These are phyloP conservation scores for Hyperoplus immaculatus DNA, from an alignment of 2,797 vertebrate species.

Conservation along the genomic window DNA sequence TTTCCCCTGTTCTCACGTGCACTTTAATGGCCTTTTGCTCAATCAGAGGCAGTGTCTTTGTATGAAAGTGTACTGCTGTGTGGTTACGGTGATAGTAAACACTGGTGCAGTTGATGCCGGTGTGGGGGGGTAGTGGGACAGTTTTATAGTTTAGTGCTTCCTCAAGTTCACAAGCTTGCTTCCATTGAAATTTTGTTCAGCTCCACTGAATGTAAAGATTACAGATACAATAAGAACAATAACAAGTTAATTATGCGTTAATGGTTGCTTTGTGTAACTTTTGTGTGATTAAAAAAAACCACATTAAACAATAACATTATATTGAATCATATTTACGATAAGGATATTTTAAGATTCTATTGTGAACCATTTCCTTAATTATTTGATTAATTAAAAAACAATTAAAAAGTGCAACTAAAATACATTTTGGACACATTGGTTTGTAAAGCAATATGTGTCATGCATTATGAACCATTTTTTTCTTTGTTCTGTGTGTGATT, in stretches of 20 bases:
- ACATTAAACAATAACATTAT: background rate
- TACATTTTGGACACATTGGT: no score
- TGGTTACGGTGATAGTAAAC: background rate
- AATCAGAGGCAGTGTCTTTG: constrained; percentile 45
- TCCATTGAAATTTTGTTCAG: background rate
- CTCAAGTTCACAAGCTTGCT: background rate
- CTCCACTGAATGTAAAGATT: background rate
- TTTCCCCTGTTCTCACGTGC: constrained; percentile 64
- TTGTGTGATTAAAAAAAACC: background rate
- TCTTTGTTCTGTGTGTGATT: no score
- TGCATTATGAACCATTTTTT: background rate
- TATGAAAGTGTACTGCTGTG: constrained; percentile 19
- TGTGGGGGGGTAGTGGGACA: background rate
- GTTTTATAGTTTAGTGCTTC: constrained; percentile 25
- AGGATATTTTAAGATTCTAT: background rate
- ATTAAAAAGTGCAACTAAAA: background rate
- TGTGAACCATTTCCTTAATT: background rate
- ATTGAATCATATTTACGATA: background rate
- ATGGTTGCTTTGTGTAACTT: background rate
- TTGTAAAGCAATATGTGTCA: background rate
- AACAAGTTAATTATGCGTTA: background rate
- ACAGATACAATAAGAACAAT: background rate
- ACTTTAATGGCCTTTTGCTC: constrained; percentile 37
- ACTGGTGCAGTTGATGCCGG: background rate
- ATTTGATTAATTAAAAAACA: background rate